Evolutionary conservation across 2,888 invertebrate genomes (phyloP).

Genomic region (Epiblema foenella): DNA sequence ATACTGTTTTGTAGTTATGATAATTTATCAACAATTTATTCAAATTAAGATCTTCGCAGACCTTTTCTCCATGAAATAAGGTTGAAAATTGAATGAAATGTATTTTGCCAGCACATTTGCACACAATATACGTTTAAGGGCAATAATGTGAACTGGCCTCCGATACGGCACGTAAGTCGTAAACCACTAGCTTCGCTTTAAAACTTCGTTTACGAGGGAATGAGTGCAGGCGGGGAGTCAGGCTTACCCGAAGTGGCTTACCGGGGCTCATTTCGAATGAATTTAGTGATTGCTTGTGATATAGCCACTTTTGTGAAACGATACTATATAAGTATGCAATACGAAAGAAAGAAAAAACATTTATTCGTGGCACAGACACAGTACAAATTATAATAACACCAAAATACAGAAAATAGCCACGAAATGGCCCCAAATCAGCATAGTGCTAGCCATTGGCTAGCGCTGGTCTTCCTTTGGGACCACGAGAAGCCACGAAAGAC

Average conservation of each 20-base stretch:
- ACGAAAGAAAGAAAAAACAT: too few species aligned
- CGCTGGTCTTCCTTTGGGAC: too few species aligned
- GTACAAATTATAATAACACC: too few species aligned
- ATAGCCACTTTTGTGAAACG: not conserved
- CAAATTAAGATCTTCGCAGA: not conserved
- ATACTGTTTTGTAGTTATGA: too few species aligned
- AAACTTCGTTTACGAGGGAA: not conserved
- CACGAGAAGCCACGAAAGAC: too few species aligned
- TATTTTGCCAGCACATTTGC: not conserved
- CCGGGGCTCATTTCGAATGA: not conserved
- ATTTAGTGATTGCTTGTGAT: not conserved
- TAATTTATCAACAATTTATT: not conserved
- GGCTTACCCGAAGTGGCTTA: not conserved
- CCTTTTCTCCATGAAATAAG: not conserved
- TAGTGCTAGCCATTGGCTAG: too few species aligned
- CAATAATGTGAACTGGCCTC: conserved; percentile 1
- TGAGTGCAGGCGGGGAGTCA: not conserved
- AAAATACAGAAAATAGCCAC: too few species aligned
- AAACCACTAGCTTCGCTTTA: conserved; percentile 1
- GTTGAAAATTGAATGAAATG: not conserved
- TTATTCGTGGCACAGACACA: too few species aligned
- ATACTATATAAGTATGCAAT: too few species aligned
- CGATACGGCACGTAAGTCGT: conserved; percentile 4
- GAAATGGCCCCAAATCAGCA: too few species aligned
- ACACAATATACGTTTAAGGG: conserved; percentile 2